Evolutionary conservation across 1,140 invertebrate species (phyloP).

Genomic region (Adelges cooleyi): DNA sequence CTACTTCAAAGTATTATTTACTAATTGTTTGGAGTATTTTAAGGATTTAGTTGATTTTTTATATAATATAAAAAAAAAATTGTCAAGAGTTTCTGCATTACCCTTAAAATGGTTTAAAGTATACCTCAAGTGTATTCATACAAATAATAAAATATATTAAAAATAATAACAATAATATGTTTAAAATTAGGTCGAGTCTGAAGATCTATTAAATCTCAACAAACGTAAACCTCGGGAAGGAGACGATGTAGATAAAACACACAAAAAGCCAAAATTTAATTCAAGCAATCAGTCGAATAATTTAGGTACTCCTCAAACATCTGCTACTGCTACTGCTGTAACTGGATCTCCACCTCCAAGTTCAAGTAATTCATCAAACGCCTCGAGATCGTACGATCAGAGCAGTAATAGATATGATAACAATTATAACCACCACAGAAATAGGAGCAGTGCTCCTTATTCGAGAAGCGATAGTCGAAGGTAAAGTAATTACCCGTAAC

Average conservation of each 20-base stretch:
- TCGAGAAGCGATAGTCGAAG: constrained; percentile 12
- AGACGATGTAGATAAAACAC: not conserved
- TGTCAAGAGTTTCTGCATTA: too few relatives aligned
- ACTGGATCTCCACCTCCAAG: constrained; percentile 2
- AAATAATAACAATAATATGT: too few relatives aligned
- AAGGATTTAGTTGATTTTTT: too few relatives aligned
- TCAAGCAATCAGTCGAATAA: not conserved
- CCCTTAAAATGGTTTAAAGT: too few relatives aligned
- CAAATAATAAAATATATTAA: too few relatives aligned
- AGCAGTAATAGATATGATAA: constrained; percentile 19
- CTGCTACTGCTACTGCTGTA: not conserved
- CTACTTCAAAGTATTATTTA: too few relatives aligned
- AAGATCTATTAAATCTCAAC: not conserved
- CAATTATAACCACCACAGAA: constrained; percentile 25
- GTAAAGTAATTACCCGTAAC: not conserved
- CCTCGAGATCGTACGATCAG: constrained; percentile 8
- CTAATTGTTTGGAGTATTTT: too few relatives aligned
- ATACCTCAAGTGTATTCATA: too few relatives aligned
- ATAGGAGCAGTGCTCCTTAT: constrained; percentile 7
- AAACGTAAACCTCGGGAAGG: not conserved
- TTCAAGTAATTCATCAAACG: constrained; percentile 19
- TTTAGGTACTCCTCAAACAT: not conserved
- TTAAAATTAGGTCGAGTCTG: constrained; percentile 6
- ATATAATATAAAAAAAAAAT: too few relatives aligned
- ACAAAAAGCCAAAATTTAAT: not conserved